Evolutionary conservation across 2,797 vertebrate genomes (phyloP), one percentile per base, ranked within the genome.

Genomic region (Pyrocephalus nanus): DNA sequence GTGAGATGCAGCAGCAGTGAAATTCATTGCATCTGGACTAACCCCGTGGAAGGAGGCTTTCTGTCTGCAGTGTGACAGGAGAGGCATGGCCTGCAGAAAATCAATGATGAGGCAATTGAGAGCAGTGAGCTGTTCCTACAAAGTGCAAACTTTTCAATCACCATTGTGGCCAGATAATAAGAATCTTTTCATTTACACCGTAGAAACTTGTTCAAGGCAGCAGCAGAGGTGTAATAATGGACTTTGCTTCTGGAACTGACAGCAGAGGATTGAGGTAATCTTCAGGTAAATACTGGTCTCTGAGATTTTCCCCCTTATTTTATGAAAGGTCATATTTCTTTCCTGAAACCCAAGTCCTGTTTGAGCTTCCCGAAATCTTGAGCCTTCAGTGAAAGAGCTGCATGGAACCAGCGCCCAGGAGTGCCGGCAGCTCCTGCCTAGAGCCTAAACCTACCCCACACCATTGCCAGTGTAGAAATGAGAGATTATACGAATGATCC

Each of bases 101-200:
- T 97, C 96, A 94, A 3, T 96, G 91, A 88, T 51, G 83, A 93
- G 45, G 80, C 94, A 95, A 88, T 93, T 94, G 94, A 85, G 90
- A 96, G 86, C 94, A 96, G 87, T 23, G 87, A 96, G 89, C 87
- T 92, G 83, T 21, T 95, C 93, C 93, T 83, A 78, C 95, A 89
- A 94, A 96, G 93, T 86, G 83, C 85, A 93, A 95, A 96, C 70
- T 93, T 96, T 95, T 93, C 80, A 45, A 96, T 93, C 78, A 42
- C 92, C 74, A 36, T 91, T 43, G 22, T 34, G 48, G 91, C 60
- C 86, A 96, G 95, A 90, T 93, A 94, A 95, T 95, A 95, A 95
- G 88, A 95, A 92, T 86, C 29, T 1, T 92, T 96, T 89, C 86
- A 94, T 94, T 96, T 90, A 70, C 65, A 71, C 70, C 61, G 60